phyloP scores from a whole-genome alignment of 2,888 invertebrate genomes.

The Drosophila pegasa region DNA sequence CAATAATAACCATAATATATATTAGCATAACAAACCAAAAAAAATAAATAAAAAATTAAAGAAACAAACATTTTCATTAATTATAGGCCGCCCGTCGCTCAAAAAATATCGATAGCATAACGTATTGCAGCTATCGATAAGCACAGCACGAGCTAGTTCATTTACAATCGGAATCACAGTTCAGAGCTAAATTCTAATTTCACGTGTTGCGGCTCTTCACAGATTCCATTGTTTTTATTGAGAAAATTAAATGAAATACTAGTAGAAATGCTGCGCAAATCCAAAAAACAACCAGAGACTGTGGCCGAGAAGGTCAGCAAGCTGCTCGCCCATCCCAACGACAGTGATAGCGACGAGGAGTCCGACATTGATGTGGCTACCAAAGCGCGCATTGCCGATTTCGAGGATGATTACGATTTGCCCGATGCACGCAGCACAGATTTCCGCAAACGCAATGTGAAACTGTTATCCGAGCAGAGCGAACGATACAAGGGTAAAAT shows the following conservation, averaged over 20 bases:
- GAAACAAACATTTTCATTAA: background rate
- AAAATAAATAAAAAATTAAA: background rate
- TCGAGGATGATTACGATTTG: constrained; percentile 78
- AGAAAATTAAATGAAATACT: constrained; percentile 35
- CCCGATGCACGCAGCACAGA: constrained; percentile 86
- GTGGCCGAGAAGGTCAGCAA: constrained; percentile 89
- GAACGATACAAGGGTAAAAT: constrained; percentile 91
- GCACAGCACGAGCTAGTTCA: constrained; percentile 9
- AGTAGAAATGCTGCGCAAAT: constrained; percentile 57
- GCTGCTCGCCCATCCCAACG: constrained; percentile 87
- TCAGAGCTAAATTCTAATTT: constrained; percentile 18
- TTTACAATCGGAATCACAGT: constrained; percentile 10
- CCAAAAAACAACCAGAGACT: constrained; percentile 64
- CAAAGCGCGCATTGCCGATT: constrained; percentile 86
- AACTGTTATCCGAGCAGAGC: constrained; percentile 89
- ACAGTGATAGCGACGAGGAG: constrained; percentile 86
- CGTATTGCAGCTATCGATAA: constrained; percentile 10
- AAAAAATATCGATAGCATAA: background rate
- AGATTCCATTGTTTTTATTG: constrained; percentile 27
- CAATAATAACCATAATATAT: too few relatives aligned
- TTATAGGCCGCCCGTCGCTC: background rate
- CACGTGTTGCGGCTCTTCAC: constrained; percentile 44
- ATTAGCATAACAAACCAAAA: background rate
- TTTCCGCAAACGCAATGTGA: constrained; percentile 89
- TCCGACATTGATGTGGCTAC: constrained; percentile 85